A percentile compares a stretch with the other conserved stretches of the same genome.
phyloP scores from a whole-genome alignment of 2,888 invertebrate species.

The Troides aeacus region DNA sequence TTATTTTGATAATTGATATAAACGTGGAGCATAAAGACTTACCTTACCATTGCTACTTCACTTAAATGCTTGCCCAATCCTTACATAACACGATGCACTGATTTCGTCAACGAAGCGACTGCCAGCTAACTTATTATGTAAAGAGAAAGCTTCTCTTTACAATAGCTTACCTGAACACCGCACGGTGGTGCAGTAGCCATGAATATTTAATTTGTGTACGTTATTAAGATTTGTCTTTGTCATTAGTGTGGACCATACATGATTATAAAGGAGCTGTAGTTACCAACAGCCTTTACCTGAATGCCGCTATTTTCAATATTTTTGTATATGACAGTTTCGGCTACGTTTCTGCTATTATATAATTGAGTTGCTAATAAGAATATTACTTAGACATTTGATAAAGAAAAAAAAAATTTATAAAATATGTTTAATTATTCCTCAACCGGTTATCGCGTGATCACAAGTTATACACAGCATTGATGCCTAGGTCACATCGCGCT shows the following conservation, averaged over 20 bases:
- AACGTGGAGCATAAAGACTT: constrained; percentile 31
- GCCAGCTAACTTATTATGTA: constrained; percentile 60
- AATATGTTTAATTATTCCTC: constrained; percentile 4
- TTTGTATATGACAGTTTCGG: too few species aligned
- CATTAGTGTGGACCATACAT: constrained; percentile 3
- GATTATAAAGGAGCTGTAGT: not conserved
- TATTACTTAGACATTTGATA: too few species aligned
- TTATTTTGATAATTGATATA: not conserved
- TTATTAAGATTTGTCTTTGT: constrained; percentile 5
- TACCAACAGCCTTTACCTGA: not conserved
- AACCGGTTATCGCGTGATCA: constrained; percentile 16
- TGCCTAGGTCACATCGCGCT: constrained; percentile 26
- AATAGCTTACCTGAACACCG: constrained; percentile 40
- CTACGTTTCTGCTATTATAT: too few species aligned
- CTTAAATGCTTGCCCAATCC: constrained; percentile 52
- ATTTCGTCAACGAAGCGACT: constrained; percentile 66
- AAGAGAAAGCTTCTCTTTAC: constrained; percentile 64
- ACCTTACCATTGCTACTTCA: constrained; percentile 38
- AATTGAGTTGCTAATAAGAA: too few species aligned
- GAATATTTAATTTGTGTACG: constrained; percentile 26
- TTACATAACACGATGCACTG: constrained; percentile 65
- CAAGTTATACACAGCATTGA: constrained; percentile 19
- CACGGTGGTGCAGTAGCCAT: constrained; percentile 9
- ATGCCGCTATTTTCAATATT: too few species aligned
- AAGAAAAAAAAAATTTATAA: not conserved